A percentile compares a stretch with the other conserved stretches of the same genome.
phyloP scores from a whole-genome alignment of 1,140 invertebrate genomes.

The Drosophila grimshawi region DNA sequence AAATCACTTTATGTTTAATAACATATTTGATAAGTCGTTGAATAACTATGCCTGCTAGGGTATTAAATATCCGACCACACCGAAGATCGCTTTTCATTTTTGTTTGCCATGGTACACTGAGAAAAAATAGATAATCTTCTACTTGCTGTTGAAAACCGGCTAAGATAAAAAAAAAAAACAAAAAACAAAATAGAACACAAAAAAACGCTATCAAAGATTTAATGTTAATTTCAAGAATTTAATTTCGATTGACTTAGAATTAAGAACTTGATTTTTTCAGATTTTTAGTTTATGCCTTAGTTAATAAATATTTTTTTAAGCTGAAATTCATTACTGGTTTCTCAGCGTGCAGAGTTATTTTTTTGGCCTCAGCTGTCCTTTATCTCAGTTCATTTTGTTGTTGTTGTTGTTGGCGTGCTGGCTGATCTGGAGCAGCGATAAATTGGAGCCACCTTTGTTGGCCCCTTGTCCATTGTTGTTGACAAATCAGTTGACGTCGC shows the following conservation, averaged over 20 bases:
- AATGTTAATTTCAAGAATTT: no score
- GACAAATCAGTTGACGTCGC: slow-evolving; percentile 78
- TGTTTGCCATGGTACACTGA: not conserved
- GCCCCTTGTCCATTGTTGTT: slow-evolving; percentile 58
- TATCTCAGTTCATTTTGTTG: slow-evolving; percentile 35
- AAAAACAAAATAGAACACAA: no score
- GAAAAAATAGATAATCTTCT: not conserved
- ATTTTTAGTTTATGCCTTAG: no score
- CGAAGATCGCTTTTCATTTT: not conserved
- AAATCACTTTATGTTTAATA: no score
- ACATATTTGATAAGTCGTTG: not conserved
- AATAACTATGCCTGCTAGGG: not conserved
- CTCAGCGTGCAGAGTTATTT: not conserved
- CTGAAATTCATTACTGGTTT: no score
- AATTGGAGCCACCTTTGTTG: slow-evolving; percentile 74
- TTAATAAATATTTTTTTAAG: no score
- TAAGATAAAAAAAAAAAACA: no score
- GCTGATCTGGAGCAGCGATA: slow-evolving; percentile 81
- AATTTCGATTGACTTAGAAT: no score
- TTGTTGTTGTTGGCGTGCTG: slow-evolving; percentile 47
- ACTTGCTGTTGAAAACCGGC: no score
- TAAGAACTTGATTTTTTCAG: no score
- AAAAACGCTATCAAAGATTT: no score
- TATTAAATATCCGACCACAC: not conserved
- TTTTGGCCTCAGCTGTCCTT: slow-evolving; percentile 28